Percentiles rank a stretch among this genome's conserved stretches.
Conservation (phyloP, 2,888 invertebrate species). For the Caenorhabditis parvicauda region DNA sequence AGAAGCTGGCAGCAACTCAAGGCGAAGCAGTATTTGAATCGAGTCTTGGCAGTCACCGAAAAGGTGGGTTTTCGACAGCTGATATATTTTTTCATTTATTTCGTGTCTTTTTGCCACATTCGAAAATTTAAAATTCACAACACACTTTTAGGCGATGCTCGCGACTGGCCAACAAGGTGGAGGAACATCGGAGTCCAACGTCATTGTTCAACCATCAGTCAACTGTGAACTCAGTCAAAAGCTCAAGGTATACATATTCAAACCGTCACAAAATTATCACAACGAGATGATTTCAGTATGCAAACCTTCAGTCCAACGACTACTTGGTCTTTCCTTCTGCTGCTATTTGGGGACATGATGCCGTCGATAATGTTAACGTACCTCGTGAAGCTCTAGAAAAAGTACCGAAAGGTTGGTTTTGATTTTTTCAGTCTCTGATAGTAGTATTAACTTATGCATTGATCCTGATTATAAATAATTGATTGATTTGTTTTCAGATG, state of each 20-base stretch:
- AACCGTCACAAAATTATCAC: background rate
- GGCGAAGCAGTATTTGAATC: conserved; percentile 12
- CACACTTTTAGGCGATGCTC: no score
- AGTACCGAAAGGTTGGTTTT: conserved; percentile 7
- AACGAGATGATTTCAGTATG: background rate
- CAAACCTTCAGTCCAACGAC: conserved; percentile 10
- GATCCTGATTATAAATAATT: no score
- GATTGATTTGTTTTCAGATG: conserved; percentile 4
- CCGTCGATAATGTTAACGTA: conserved; percentile 35
- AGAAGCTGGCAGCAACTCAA: conserved; percentile 15
- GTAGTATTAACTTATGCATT: background rate
- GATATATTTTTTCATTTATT: no score
- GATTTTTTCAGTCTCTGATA: background rate
- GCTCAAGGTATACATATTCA: conserved; percentile 5
- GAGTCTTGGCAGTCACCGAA: conserved; percentile 10
- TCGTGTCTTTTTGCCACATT: no score
- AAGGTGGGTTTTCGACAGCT: no score
- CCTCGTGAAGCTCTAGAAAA: conserved; percentile 38
- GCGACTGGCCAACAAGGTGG: conserved; percentile 9
- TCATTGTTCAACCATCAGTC: conserved; percentile 16
- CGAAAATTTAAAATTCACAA: no score
- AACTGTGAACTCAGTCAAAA: conserved; percentile 16
- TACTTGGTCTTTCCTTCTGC: conserved; percentile 38
- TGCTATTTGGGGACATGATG: conserved; percentile 28
- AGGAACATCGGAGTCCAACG: conserved; percentile 10